Base-by-base conservation (phyloP, 2,113 vertebrate genomes). In the Egretta garzetta region DNA sequence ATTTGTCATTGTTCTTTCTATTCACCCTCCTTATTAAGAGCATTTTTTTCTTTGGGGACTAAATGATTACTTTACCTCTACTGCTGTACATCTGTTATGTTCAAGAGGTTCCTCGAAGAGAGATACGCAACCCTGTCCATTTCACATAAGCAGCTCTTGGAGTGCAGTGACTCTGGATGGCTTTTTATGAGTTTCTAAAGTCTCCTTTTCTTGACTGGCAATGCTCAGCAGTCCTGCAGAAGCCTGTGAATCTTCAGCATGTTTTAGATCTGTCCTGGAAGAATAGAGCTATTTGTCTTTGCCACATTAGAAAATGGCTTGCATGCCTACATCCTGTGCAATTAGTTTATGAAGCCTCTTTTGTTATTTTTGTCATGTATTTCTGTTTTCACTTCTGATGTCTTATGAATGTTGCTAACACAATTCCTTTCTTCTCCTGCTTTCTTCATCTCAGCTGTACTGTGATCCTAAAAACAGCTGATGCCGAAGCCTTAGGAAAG, bases 331-430 rank as follows among this genome's bases (percentile, higher is more conserved):
- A 90, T 95, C 93, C 94, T 96, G 93, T 92, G 90, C 95, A 95
- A 86, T 94, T 95, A 73, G 81, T 92, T 90, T 94, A 95, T 72
- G 87, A 96, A 90, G 66, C 53, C 86, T 84, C 82, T 91, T 94
- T 89, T 96, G 93, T 96, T 96, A 95, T 93, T 97, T 97, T 94
- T 96, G 95, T 95, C 93, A 94, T 94, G 80, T 94, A 94, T 95
- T 97, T 90, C 90, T 96, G 89, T 97, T 96, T 96, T 96, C 89
- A 95, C 93, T 95, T 96, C 80, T 96, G 80, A 68, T 95, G 93
- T 60, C 91, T 95, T 75, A 90, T 35, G 71, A 95, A 63, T 88
- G 76, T 91, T 94, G 72, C 90, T 94, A 95, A 93, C 64, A 90
- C 81, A 92, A 59, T 85, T 72, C 80, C 94, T 86, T 93, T 91